Percentiles rank a stretch among this genome's conserved stretches.
Conservation (phyloP, 2,888 invertebrate species). For the Yponomeuta plumbellus region DNA sequence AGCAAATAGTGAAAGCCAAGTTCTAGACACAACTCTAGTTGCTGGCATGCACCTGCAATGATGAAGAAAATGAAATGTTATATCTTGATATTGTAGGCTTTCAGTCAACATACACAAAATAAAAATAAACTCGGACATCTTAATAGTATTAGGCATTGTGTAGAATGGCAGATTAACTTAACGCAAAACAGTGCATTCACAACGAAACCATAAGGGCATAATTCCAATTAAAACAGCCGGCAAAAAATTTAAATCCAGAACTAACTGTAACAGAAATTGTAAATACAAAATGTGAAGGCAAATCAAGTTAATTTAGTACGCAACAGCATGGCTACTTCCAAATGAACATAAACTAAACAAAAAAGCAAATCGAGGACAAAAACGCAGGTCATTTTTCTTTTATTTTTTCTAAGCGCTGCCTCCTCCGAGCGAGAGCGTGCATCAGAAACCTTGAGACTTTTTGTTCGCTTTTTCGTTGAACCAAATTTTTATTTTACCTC, state of each 20-base stretch:
- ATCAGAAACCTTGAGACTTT: constrained; percentile 67
- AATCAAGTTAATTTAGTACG: constrained; percentile 75
- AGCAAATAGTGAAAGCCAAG: not conserved
- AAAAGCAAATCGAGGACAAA: constrained; percentile 74
- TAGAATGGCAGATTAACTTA: too few species aligned
- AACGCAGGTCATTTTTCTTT: constrained; percentile 75
- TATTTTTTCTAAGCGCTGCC: constrained; percentile 66
- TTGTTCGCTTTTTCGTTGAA: constrained; percentile 52
- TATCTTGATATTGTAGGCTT: too few species aligned
- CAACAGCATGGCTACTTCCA: constrained; percentile 72
- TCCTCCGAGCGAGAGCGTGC: constrained; percentile 59
- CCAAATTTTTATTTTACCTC: constrained; percentile 56
- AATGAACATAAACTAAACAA: constrained; percentile 75
- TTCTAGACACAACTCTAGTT: not conserved
- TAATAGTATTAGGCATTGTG: too few species aligned
- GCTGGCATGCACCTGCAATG: not conserved
- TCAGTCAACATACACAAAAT: too few species aligned
- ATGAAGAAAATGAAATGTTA: too few species aligned
- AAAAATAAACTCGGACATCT: too few species aligned
- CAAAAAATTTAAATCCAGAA: constrained; percentile 46
- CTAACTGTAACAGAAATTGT: constrained; percentile 48
- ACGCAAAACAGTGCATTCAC: too few species aligned
- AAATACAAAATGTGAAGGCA: constrained; percentile 56
- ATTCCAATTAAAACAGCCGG: constrained; percentile 23
- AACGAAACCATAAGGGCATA: not conserved